phyloP scores from a whole-genome alignment of 2,888 invertebrate genomes.

The Idaea dimidiata region DNA sequence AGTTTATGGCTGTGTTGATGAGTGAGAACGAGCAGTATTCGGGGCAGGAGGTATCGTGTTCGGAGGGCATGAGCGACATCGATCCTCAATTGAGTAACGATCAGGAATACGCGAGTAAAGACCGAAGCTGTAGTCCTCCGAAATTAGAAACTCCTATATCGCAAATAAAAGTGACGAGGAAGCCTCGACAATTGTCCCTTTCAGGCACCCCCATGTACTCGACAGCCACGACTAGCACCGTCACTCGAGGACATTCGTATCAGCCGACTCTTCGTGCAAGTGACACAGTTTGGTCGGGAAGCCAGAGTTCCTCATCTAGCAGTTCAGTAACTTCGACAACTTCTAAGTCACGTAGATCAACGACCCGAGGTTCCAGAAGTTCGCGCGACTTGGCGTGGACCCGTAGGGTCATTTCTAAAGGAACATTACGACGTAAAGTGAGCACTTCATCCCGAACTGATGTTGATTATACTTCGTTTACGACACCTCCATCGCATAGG shows the following conservation, averaged over 20 bases:
- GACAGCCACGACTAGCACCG: constrained; percentile 50
- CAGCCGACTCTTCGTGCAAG: constrained; percentile 36
- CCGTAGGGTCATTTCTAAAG: constrained; percentile 49
- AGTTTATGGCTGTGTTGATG: constrained; percentile 57
- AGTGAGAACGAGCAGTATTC: constrained; percentile 42
- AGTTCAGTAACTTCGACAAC: constrained; percentile 45
- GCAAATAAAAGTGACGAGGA: constrained; percentile 50
- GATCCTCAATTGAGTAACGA: constrained; percentile 8
- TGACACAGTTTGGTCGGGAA: constrained; percentile 47
- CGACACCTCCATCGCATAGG: constrained; percentile 46
- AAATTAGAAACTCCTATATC: constrained; percentile 60
- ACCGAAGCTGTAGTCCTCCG: constrained; percentile 52
- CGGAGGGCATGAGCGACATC: constrained; percentile 27
- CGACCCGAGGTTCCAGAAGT: constrained; percentile 17
- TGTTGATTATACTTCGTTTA: constrained; percentile 47
- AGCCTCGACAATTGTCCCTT: constrained; percentile 15
- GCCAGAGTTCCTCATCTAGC: constrained; percentile 43
- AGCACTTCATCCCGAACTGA: constrained; percentile 45
- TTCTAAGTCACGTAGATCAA: constrained; percentile 47
- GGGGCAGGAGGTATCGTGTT: constrained; percentile 21
- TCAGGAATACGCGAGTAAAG: constrained; percentile 17
- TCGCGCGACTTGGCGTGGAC: constrained; percentile 62
- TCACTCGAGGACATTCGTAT: constrained; percentile 43
- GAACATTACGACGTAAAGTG: constrained; percentile 26
- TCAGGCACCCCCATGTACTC: constrained; percentile 39